Base-by-base conservation (phyloP, 92 coral and sea anemone genomes). In the Blastomussa wellsi region DNA sequence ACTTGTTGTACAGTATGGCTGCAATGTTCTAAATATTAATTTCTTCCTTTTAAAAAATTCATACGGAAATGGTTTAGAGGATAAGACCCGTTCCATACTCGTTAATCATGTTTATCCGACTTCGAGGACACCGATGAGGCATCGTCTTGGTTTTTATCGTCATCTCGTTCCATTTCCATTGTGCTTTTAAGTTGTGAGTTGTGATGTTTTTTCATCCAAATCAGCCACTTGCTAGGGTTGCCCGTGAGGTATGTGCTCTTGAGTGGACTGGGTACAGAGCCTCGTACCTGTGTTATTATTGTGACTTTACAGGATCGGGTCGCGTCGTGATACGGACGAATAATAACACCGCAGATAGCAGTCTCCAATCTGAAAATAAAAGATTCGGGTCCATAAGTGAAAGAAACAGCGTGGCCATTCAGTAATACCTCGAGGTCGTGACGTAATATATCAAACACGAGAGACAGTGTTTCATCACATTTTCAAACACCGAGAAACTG, bases 241-340 rank as follows among this genome's bases (percentile, higher is more conserved):
- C 95, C 98, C 41, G 95, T 90, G 49, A 94, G 83, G 85, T 84
- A 94, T 13, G 98, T 94, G 88, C 90, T 88, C 74, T 92, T 94
- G 78, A 89, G 88, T 66, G 93, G 93, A 36, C 93, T 90, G 68
- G 94, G 93, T 59, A 93, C 88, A 68, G 90, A 83, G 84, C 93
- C 94, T 83, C 92, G 95, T 60, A 94, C 91, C 83, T 94, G 98
- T 81, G 95, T 92, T 76, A 94, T 90, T 10, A 94, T 82, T 26
- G 90, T 92, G 53, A 94, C 77, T 39, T 88, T 90, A 66, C 92
- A 93, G n/a, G 96, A 88, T 47, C 82, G 79, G 72, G 90, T 87
- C 9, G 90, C 95, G 88, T 86, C 98, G 69, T 83, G 87, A 59
- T 89, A 78, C n/a, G 98, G 98, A 57, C 98, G 95, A 67, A 94